A percentile compares a stretch with the other conserved stretches of the same genome.
Conservation (phyloP, 1,140 invertebrate genomes). For the Batillaria attramentaria region DNA sequence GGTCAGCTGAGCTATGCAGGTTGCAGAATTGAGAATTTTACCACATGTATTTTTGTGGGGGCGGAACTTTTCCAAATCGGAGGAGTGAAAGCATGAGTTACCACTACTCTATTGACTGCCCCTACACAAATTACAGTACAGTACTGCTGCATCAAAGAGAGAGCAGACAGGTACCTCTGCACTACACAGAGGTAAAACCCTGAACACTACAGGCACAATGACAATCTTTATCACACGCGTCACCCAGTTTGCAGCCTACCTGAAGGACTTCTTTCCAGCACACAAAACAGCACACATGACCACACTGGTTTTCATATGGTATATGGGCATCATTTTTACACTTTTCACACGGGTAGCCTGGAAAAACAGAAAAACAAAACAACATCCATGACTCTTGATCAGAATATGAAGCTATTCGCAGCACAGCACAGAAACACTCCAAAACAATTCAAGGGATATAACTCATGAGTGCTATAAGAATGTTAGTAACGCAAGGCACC, state of each 20-base stretch:
- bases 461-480: background rate
- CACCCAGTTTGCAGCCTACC: conserved; percentile 38
- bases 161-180: too few species aligned
- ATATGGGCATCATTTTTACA: conserved; percentile 54
- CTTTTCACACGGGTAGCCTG: conserved; percentile 54
- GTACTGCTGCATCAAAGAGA: too few species aligned
- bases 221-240: background rate
- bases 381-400: background rate
- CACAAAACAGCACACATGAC: conserved; percentile 60
- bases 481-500: background rate
- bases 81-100: background rate
- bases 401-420: background rate
- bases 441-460: background rate
- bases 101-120: background rate
- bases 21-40: background rate
- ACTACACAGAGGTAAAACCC: background rate
- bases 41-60: background rate
- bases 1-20: background rate
- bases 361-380: conserved; percentile 27
- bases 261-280: conserved; percentile 63
- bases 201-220: background rate
- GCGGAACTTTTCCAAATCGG: background rate
- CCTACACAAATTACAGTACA: background rate
- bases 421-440: background rate
- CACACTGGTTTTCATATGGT: conserved; percentile 55